Percentiles rank a stretch among this genome's conserved stretches.
Evolutionary conservation across 2,888 invertebrate genomes (phyloP).

Genomic region (Poecilobothrus nobilitatus): DNA sequence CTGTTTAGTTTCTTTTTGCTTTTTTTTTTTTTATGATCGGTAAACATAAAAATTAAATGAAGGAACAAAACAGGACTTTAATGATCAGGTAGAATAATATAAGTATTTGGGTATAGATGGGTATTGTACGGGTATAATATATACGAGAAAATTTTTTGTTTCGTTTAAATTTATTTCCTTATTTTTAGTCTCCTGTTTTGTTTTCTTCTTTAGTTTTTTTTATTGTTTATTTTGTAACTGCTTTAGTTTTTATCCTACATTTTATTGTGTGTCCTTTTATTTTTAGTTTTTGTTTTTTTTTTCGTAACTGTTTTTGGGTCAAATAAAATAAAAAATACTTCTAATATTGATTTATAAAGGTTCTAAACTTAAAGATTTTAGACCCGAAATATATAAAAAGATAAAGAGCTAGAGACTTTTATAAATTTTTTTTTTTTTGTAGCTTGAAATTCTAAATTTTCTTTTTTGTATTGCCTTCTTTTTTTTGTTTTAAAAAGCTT

Average conservation of each 20-base stretch:
- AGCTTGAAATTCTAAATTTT: too few species aligned
- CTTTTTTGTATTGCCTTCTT: too few species aligned
- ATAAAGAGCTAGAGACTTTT: too few species aligned
- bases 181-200: neutral
- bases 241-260: too few species aligned
- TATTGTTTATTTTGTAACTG: too few species aligned
- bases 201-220: too few species aligned
- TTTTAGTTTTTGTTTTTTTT: neutral
- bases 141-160: neutral
- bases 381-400: neutral
- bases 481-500: too few species aligned
- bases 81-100: too few species aligned
- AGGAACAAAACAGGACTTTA: neutral
- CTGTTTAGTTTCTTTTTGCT: neutral
- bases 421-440: too few species aligned
- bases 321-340: neutral
- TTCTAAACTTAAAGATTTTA: neutral
- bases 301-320: neutral
- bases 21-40: neutral
- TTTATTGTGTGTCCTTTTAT: neutral
- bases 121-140: too few species aligned
- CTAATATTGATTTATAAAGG: slow-evolving; percentile 1
- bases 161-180: neutral
- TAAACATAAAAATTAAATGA: neutral
- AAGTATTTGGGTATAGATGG: too few species aligned